phyloP scores from a whole-genome alignment of 2,888 invertebrate genomes.

The Eumerus sabulonum region DNA sequence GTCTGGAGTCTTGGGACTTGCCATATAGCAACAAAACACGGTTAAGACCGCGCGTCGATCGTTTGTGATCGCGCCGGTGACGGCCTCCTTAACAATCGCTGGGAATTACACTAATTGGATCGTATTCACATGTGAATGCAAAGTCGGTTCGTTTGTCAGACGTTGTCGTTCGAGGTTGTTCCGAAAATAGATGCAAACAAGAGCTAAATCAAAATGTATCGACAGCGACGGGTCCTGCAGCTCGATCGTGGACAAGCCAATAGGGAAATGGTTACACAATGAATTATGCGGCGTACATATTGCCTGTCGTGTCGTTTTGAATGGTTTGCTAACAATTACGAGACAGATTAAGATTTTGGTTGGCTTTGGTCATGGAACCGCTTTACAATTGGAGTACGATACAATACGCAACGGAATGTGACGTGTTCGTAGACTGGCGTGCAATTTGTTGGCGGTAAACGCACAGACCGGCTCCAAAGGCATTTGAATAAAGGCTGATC shows the following conservation, averaged over 20 bases:
- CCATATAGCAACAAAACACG: background rate
- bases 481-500: constrained; percentile 41
- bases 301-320: constrained; percentile 56
- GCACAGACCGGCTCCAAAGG: constrained; percentile 11
- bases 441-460: constrained; percentile 40
- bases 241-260: constrained; percentile 33
- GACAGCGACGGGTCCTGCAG: background rate
- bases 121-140: constrained; percentile 66
- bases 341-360: constrained; percentile 50
- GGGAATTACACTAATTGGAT: constrained; percentile 68
- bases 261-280: constrained; percentile 62
- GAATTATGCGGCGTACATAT: constrained; percentile 55
- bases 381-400: constrained; percentile 5
- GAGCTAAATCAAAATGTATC: no score
- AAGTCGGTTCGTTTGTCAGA: constrained; percentile 34
- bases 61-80: constrained; percentile 39
- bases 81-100: constrained; percentile 64
- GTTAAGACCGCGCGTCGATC: constrained; percentile 6
- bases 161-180: no score
- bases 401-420: background rate
- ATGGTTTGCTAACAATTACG: constrained; percentile 52
- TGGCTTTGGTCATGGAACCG: constrained; percentile 6
- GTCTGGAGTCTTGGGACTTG: constrained; percentile 16
- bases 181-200: no score
- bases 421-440: constrained; percentile 20